These are phyloP conservation scores for Cisticola juncidis DNA, from an alignment of 2,113 vertebrate species.

Conservation along the genomic window DNA sequence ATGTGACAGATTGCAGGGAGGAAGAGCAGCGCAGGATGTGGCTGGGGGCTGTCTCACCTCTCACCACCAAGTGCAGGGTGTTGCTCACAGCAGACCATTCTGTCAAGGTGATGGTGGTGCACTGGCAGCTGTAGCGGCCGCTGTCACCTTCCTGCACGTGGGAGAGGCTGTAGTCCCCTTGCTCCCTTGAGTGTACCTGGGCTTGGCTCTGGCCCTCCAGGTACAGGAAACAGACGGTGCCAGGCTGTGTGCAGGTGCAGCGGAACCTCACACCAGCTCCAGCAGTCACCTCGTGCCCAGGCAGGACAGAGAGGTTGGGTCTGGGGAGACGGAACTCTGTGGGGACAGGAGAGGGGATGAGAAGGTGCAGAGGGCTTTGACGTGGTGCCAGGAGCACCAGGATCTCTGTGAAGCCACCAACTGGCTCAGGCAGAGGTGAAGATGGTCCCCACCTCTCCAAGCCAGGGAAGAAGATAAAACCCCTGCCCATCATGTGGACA, in stretches of 20 bases:
- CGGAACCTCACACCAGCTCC: neutral
- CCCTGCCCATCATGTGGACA: neutral
- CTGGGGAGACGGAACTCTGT: neutral
- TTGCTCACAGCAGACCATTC: neutral
- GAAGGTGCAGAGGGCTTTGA: neutral
- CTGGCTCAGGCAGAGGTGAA: neutral
- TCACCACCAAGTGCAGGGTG: neutral
- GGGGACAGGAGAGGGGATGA: neutral
- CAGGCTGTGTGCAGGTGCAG: neutral
- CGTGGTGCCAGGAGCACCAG: neutral
- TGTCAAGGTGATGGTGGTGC: fast-evolving
- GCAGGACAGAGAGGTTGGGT: neutral
- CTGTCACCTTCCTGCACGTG: neutral
- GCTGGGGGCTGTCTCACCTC: neutral
- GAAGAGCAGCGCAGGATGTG: neutral
- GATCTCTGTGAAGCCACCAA: neutral
- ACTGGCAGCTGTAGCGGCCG: slow-evolving; percentile 43
- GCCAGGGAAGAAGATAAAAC: neutral
- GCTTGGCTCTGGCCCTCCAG: neutral
- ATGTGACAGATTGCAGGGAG: neutral
- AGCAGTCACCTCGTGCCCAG: neutral
- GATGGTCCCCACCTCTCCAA: neutral
- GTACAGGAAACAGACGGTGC: neutral
- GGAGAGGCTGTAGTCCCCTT: neutral
- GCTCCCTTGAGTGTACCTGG: fast-evolving